phyloP scores from a whole-genome alignment of 1,140 invertebrate species.

The Lanistes nyassanus region DNA sequence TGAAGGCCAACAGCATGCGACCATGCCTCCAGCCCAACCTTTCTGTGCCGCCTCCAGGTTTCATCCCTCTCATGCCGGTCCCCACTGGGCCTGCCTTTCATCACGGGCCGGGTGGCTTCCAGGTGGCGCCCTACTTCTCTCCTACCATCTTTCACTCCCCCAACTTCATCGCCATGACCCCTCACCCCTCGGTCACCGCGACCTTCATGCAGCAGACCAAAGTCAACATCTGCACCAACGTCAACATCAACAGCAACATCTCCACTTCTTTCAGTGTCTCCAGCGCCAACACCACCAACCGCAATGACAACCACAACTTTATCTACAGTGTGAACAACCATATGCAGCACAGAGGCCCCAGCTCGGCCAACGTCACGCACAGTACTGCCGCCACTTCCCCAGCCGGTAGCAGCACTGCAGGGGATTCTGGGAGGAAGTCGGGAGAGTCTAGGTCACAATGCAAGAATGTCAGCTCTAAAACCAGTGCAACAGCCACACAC shows the following conservation, averaged over 20 bases:
- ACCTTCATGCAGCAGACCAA: constrained; percentile 28
- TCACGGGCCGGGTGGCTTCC: constrained; percentile 18
- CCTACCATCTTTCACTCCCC: constrained; percentile 21
- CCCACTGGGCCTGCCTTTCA: constrained; percentile 18
- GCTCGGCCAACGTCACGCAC: not conserved
- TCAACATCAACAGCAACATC: constrained; percentile 25
- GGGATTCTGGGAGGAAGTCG: not conserved
- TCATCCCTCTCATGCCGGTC: constrained; percentile 23
- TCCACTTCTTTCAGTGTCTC: constrained; percentile 24
- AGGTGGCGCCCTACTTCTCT: constrained; percentile 4
- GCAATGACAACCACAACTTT: constrained; percentile 13
- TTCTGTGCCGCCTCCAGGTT: constrained; percentile 22
- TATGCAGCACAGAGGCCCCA: not conserved
- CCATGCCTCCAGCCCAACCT: constrained; percentile 27
- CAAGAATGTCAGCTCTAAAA: not conserved
- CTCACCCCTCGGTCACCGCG: not conserved
- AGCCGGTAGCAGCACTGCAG: not conserved
- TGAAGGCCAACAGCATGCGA: constrained; percentile 23
- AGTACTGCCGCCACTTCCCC: not conserved
- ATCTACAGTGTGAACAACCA: not conserved
- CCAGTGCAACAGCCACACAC: not conserved
- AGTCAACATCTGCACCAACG: constrained; percentile 27
- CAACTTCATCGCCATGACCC: constrained; percentile 25
- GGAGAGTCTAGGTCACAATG: not conserved
- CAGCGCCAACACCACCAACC: not conserved